Percentiles rank a stretch among this genome's conserved stretches.
Evolutionary conservation across 2,113 vertebrate genomes (phyloP).

Genomic region (Panthera leo): DNA sequence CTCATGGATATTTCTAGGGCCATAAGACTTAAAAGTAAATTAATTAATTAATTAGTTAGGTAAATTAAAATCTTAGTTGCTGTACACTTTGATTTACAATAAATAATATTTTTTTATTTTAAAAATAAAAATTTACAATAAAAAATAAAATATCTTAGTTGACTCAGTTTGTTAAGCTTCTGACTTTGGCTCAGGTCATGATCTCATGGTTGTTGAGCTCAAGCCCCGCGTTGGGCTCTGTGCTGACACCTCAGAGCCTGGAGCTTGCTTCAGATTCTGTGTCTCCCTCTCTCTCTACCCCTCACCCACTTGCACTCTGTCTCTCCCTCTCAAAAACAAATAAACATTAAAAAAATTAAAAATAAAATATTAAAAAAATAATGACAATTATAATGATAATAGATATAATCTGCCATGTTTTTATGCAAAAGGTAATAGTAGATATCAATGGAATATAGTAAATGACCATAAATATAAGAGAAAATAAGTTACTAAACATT

Average conservation of each 20-base stretch:
- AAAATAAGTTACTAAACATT: neutral
- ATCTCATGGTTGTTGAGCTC: too few species aligned
- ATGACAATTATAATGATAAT: neutral
- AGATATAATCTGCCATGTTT: neutral
- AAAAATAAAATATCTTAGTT: too few species aligned
- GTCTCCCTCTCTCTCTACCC: too few species aligned
- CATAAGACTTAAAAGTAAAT: too few species aligned
- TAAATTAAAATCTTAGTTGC: neutral
- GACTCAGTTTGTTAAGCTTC: too few species aligned
- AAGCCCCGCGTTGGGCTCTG: fast-evolving
- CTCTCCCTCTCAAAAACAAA: too few species aligned
- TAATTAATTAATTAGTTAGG: neutral
- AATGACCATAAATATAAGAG: neutral
- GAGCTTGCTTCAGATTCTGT: too few species aligned
- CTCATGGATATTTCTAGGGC: neutral
- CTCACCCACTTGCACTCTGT: too few species aligned
- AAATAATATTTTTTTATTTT: neutral
- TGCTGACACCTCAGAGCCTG: too few species aligned
- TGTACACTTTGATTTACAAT: neutral
- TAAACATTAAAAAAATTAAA: neutral
- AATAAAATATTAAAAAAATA: neutral
- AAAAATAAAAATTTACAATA: neutral
- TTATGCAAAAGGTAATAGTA: neutral
- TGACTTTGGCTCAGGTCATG: too few species aligned
- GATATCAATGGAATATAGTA: neutral